Base-by-base conservation (phyloP, 2,797 vertebrate genomes). In the Syngnathus rostellatus region DNA sequence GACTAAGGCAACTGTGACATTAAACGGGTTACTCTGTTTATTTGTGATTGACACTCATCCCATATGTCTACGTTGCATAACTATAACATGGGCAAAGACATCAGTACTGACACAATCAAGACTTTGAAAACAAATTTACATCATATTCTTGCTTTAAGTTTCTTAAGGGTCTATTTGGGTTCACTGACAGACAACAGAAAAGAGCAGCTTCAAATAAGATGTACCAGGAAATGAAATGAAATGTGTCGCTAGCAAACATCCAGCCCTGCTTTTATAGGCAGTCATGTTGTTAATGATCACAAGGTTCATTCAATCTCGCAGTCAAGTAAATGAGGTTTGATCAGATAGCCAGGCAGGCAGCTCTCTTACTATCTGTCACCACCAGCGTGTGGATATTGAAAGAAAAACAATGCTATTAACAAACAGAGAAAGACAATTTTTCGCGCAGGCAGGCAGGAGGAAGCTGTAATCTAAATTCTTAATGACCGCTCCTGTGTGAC, bases 381-480 rank as follows among this genome's bases (percentile, higher is more conserved):
- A 82, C 73, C 68, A 87, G 78, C 80, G 74, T 84, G 85, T 87
- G 79, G 82, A 86, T 87, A 84, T 86, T 85, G 72, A 85, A 78
- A 73, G 67, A 66, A 79, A 80, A 86, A 84, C 83, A 82, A 78
- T 83, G 79, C 76, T 70, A 82, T 85, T 82, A 88, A 79, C 58
- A 72, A 81, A 77, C 73, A 73, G 71, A 79, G 78, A 73, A 77
- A 85, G 71, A 85, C 71, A 58, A 68, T 77, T 88, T 61, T 82
- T 78, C 21, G 3, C 64, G 50, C 76, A 77, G 77, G 78, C 66
- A 68, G 62, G 73, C 31, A 37, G 14, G 55, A 38, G 72, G 83
- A 46, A 85, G 83, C 81, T 74, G 77, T 73, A 78, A 78, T 86
- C 74, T 88, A 82, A 88, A 89, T 86, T 83, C 87, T 87, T 89